Evolutionary conservation across 2,113 vertebrate genomes (phyloP).

Genomic region (Cichladusa arquata): DNA sequence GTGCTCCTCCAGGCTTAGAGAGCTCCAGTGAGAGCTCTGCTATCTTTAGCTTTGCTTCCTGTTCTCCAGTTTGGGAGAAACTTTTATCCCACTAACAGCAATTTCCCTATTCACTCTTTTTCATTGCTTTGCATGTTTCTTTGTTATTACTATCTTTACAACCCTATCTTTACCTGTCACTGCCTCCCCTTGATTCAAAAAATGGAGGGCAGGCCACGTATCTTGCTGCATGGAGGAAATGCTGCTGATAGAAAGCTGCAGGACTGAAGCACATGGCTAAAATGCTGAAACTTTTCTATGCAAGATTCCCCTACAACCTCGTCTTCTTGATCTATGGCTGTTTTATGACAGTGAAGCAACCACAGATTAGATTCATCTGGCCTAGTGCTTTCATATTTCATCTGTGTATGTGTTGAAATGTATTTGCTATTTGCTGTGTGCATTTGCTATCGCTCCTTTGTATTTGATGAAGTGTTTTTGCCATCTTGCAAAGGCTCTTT

Average conservation of each 20-base stretch:
- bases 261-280: conserved; percentile 11
- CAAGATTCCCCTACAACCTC: background rate
- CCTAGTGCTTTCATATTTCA: conserved; percentile 51
- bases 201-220: background rate
- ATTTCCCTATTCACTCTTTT: conserved; percentile 1
- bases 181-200: conserved; percentile 23
- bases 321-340: conserved; percentile 46
- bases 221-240: background rate
- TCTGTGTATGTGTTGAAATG: background rate
- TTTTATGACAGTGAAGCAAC: conserved; percentile 40
- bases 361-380: conserved; percentile 59
- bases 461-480: conserved; percentile 9
- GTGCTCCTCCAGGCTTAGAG: background rate
- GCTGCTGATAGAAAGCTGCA: conserved; percentile 20
- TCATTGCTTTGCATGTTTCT: conserved; percentile 28
- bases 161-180: conserved; percentile 12
- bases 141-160: conserved; percentile 17
- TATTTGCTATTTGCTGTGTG: conserved; percentile 1
- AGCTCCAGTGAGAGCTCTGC: background rate
- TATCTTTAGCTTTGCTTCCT: background rate
- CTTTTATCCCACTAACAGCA: background rate
- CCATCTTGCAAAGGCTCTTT: background rate
- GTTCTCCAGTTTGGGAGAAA: background rate
- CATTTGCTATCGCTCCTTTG: background rate
- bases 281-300: conserved; percentile 9